Evolutionary conservation across 1,140 invertebrate species (phyloP), one percentile per base, ranked within the genome.

Genomic region (Chlorops oryzae): DNA sequence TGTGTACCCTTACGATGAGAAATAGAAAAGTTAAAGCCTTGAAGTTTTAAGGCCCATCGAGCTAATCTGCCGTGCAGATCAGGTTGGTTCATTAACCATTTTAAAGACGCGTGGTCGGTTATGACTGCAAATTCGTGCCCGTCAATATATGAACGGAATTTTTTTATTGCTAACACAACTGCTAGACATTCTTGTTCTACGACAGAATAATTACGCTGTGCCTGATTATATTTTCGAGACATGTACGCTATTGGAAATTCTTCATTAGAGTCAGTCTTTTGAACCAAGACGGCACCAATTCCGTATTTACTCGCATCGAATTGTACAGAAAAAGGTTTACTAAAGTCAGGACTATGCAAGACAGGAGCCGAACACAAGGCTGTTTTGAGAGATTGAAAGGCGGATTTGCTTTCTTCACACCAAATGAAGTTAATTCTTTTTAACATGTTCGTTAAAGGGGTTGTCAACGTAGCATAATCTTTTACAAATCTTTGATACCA

Each of bases 131-230:
- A 75, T 5, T 68, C 52, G 5, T 18, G 63, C 5, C 61, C 63
- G 21, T 72, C 62, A 22, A 77, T 21, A 55, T 74, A 80, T 12
- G 59, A 54, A 21, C 61, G 37, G 48, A 74, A 76, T 6, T 32
- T 38, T 44, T 74, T 58, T 3, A 78, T 58, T 3, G 69, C 73
- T 48, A 59, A 59, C 0, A 78, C 42, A 7, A 77, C 57, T 7
- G 72, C 73, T 17, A 78, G 54, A 20, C 66, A 61, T 64, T 78
- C 76, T n/a, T n/a, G n/a, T n/a, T n/a, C n/a, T n/a, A n/a, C n/a
- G n/a, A n/a, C n/a, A n/a, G n/a, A n/a, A n/a, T n/a, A n/a, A n/a
- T n/a, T n/a, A n/a, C n/a, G n/a, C 47, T 62, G 47, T 56, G 78
- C 73, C 5, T 50, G 7, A 7, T 22, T 40, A n/a, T 41, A 23